Base-by-base conservation (phyloP, 2,113 vertebrate species). In the Pogonocichla stellata region DNA sequence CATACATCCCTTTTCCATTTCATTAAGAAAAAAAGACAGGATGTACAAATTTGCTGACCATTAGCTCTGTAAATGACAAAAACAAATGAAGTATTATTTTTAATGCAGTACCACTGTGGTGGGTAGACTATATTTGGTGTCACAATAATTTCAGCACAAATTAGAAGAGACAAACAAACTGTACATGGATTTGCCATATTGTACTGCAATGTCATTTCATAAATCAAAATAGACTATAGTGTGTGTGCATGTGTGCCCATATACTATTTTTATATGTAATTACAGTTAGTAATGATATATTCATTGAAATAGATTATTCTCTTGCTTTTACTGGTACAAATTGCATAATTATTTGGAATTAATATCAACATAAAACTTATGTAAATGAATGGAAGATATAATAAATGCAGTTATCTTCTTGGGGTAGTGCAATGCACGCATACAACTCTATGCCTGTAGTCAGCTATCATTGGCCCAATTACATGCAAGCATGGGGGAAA, bases 1-100 rank as follows among this genome's bases (percentile, higher is more conserved):
- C 92, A 96, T 96, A 97, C 93, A 97, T 98, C 91, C 97, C 85
- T 95, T 97, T 97, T 97, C 95, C 96, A 97, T 98, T 98, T 98
- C 96, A 98, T 98, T 98, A 98, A 94, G 93, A 74, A 94, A 96
- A 96, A 95, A 97, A 97, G 85, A 89, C 94, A 97, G 96, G 94
- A 96, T 97, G 92, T 93, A 96, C 87, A 97, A 87, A 97, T 97
- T 95, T 97, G 97, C 97, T 98, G 97, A 97, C 97, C 96, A 95
- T 97, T 98, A 96, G 69, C 96, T 97, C 91, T 90, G 54, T 96
- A 98, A 98, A 97, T 96, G 96, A 91, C 91, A 96, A 95, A 96
- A 88, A 94, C 93, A 96, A 97, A 97, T 93, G 94, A 88, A 96
- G 94, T 80, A 88, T 90, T 95, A 88, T 92, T 97, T 95, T 96